Percentiles rank a stretch among this genome's conserved stretches.
phyloP scores from a whole-genome alignment of 2,797 vertebrate species.

The Cuculus canorus region DNA sequence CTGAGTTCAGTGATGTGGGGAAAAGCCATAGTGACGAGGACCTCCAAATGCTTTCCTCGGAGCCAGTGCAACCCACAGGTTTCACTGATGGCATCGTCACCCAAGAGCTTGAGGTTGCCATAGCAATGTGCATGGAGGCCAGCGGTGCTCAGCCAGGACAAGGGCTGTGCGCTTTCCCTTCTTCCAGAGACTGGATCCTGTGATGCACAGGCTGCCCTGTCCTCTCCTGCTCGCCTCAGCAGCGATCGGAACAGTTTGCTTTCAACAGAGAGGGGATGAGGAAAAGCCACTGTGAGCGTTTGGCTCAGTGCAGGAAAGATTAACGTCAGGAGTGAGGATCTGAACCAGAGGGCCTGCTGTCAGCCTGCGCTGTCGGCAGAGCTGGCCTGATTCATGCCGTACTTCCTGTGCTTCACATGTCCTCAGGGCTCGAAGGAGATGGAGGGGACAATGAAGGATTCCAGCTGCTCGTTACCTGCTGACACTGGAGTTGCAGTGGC shows the following conservation, averaged over 20 bases:
- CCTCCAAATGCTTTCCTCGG: background rate
- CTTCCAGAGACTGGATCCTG: background rate
- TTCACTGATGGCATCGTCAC: background rate
- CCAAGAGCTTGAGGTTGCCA: background rate
- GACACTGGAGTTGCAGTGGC: background rate
- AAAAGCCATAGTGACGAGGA: background rate
- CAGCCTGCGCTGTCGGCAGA: background rate
- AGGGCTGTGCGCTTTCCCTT: background rate
- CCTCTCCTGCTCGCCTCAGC: background rate
- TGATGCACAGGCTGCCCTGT: background rate
- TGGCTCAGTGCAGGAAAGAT: background rate
- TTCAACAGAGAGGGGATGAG: background rate
- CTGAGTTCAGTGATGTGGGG: background rate
- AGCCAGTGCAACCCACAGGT: background rate
- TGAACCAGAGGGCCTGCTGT: background rate
- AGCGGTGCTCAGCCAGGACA: background rate
- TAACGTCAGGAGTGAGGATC: background rate
- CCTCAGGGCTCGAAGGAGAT: background rate
- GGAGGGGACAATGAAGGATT: background rate
- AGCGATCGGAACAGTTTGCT: background rate
- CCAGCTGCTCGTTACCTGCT: background rate
- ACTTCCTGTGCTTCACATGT: background rate
- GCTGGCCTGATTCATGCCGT: background rate
- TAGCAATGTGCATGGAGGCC: background rate
- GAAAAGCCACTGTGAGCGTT: background rate